Conservation (phyloP, 2,113 vertebrate genomes). For the Albula glossodonta region DNA sequence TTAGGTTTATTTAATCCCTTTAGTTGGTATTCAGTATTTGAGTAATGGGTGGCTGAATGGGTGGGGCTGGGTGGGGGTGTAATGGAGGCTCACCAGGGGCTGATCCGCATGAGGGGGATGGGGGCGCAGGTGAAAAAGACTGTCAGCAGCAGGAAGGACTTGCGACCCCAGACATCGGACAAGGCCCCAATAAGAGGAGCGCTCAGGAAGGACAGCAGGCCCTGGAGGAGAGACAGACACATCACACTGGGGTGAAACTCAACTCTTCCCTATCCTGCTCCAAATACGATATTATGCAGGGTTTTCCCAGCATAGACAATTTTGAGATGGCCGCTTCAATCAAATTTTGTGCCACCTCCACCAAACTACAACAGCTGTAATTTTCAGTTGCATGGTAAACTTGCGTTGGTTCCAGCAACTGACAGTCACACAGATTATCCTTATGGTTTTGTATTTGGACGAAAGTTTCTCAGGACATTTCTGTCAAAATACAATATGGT, state of each 20-base stretch:
- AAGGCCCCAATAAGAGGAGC: constrained; percentile 93
- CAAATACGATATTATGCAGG: not conserved
- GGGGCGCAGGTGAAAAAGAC: constrained; percentile 98
- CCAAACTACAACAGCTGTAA: no score
- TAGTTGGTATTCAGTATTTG: no score
- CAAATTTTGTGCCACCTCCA: no score
- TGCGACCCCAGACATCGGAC: constrained; percentile 95
- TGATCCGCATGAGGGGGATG: constrained; percentile 96
- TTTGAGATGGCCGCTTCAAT: no score
- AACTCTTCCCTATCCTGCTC: not conserved
- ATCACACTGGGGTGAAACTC: not conserved
- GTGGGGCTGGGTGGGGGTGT: not conserved
- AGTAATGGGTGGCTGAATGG: not conserved
- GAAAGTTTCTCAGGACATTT: no score
- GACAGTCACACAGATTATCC: no score
- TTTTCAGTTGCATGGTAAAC: no score
- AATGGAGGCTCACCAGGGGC: constrained; percentile 79
- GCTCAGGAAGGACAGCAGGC: constrained; percentile 92
- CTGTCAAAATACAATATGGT: no score
- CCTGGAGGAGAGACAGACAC: constrained; percentile 63
- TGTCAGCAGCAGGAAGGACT: constrained; percentile 93
- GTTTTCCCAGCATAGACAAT: not conserved
- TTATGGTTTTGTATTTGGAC: no score
- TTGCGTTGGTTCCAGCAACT: no score
- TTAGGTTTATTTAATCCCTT: no score